Conservation (phyloP, 2,113 vertebrate genomes). For the Proteles cristata region DNA sequence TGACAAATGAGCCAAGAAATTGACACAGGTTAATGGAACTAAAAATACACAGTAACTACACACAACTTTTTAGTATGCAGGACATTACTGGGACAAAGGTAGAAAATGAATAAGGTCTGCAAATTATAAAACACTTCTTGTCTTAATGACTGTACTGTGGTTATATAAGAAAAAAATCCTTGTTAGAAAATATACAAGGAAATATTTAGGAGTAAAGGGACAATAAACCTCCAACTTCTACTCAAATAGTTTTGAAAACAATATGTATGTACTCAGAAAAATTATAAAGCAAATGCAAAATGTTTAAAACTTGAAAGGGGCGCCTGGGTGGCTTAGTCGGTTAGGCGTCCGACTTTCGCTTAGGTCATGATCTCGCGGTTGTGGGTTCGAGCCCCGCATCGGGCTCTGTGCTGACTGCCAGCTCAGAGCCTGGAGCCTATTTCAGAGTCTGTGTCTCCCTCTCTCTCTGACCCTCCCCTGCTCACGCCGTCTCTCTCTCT, state of each 20-base stretch:
- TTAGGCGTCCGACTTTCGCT: too few species aligned
- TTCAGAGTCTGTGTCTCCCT: too few species aligned
- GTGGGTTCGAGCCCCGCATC: too few species aligned
- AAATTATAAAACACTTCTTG: background rate
- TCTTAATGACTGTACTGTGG: background rate
- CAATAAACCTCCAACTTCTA: background rate
- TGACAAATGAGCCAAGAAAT: background rate
- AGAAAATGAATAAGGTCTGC: background rate
- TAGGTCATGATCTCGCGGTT: too few species aligned
- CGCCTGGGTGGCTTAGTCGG: too few species aligned
- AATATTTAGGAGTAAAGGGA: conserved; percentile 24
- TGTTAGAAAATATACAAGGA: background rate
- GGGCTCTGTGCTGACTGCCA: too few species aligned
- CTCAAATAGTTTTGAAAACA: background rate
- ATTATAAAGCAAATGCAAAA: conserved; percentile 2
- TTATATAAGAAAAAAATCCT: background rate
- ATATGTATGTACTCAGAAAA: background rate
- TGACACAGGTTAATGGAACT: background rate
- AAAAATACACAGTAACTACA: background rate
- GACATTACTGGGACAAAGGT: background rate
- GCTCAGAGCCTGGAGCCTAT: too few species aligned
- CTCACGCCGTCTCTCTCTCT: too few species aligned
- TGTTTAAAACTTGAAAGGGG: conserved; percentile 21
- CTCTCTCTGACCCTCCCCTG: too few species aligned
- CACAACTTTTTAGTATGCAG: background rate